Base-by-base conservation (phyloP, 2,797 vertebrate genomes). In the Danio choprae region DNA sequence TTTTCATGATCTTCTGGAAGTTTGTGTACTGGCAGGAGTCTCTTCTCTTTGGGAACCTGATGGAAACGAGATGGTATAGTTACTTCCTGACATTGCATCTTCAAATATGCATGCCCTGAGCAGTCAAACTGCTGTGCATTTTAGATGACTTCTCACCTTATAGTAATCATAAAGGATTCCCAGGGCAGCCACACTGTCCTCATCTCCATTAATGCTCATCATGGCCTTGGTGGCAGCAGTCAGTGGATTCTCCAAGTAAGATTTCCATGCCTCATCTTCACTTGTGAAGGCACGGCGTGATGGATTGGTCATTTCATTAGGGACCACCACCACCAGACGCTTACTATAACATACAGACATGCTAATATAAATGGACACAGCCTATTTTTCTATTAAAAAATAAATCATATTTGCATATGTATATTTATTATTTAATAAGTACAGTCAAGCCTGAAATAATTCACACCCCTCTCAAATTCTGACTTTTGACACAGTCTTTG, bases 121-220 rank as follows among this genome's bases (percentile, higher is more conserved):
- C 41, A 68, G 8, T 4, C 43, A 70, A 16, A 16, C 10, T 56
- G 20, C 10, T 12, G 15, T 20, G 12, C 13, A 7, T 68, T 58
- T 50, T 44, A 7, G 44, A 73, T 18, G 18, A 20, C 38, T 38
- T n/a, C 78, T 38, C 7, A 99, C 98, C 96, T 98, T 99, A 92
- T 99, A 99, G 91, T 99, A 99, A 88, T 99, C 98, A 40, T 99
- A 99, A 46, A 99, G 94, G 53, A 99, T 94, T 40, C 97, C 97
- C 4, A 99, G 93, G 81, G 98, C 98, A 10, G 97, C 97, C 78
- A 96, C 97, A 40, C 97, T 98, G 93, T 99, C 98, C 89, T 99
- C 98, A 1, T 99, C 98, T 41, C 98, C 98, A 44, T 98, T 99
- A 88, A 99, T 98, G 92, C 97, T 99, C 98, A 99, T 99, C 98